phyloP scores from a whole-genome alignment of 2,797 vertebrate genomes.

The Eulemur mongoz region DNA sequence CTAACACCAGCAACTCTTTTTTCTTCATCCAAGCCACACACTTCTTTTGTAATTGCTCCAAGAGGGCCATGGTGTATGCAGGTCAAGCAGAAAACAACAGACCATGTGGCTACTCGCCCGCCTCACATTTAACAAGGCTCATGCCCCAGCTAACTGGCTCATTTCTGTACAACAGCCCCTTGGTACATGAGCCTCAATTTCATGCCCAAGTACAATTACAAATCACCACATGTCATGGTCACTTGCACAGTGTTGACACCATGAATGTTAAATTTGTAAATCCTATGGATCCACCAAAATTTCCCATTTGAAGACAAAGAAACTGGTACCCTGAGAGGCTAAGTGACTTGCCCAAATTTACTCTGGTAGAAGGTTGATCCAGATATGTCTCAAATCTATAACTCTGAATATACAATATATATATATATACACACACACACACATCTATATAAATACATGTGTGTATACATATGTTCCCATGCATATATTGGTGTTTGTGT shows the following conservation, averaged over 20 bases:
- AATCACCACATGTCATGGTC: conserved; percentile 48
- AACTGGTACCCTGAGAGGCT: conserved; percentile 33
- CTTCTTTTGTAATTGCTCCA: background rate
- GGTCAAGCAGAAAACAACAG: conserved; percentile 36
- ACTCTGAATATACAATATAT: background rate
- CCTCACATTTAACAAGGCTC: conserved; percentile 12
- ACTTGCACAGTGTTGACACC: conserved; percentile 3
- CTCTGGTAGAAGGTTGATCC: background rate
- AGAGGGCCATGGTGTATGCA: background rate
- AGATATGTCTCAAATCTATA: background rate
- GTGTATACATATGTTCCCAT: background rate
- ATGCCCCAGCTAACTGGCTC: background rate
- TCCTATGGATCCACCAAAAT: conserved; percentile 32
- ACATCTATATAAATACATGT: background rate
- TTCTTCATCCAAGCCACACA: background rate
- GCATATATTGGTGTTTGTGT: background rate
- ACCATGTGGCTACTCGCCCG: background rate
- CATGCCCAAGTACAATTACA: conserved; percentile 52
- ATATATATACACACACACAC: fast-evolving
- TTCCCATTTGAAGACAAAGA: conserved; percentile 42
- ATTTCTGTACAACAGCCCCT: conserved; percentile 9
- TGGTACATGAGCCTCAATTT: conserved; percentile 19
- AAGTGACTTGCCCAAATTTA: background rate
- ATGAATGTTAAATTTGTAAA: conserved; percentile 42
- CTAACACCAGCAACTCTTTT: background rate